Evolutionary conservation across 2,113 vertebrate species (phyloP).

Genomic region (Sebastes schlegelii): DNA sequence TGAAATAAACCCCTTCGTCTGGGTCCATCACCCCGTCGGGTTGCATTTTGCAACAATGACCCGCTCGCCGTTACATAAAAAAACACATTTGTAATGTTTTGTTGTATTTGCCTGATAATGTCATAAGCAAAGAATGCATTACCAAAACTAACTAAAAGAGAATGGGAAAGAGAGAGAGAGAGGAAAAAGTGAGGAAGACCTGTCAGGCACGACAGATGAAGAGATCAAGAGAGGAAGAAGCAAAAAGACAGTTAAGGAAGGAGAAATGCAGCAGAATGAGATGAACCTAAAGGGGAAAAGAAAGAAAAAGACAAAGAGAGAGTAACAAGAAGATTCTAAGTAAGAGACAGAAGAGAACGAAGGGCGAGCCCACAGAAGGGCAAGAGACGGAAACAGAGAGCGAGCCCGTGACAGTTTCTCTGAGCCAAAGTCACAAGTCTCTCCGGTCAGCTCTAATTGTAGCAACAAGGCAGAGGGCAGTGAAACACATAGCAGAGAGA

Average conservation of each 20-base stretch:
- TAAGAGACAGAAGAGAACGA: not conserved
- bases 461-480: conserved; percentile 30
- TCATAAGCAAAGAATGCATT: not conserved
- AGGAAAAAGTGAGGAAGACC: not conserved
- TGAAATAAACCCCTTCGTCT: no score
- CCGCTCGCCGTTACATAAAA: no score
- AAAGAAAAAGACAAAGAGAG: not conserved
- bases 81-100: not conserved
- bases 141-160: not conserved
- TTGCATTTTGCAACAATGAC: no score
- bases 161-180: no score
- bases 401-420: not conserved
- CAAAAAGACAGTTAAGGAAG: not conserved
- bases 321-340: not conserved
- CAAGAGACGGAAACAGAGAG: not conserved
- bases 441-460: conserved; percentile 53
- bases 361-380: not conserved
- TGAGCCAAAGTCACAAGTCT: conserved; percentile 46
- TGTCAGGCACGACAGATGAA: not conserved
- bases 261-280: not conserved
- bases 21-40: no score
- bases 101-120: not conserved
- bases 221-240: not conserved
- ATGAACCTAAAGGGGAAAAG: not conserved
- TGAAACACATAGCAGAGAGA: conserved; percentile 7